Evolutionary conservation across 2,888 invertebrate genomes (phyloP).

Genomic region (Cosmopolites sordidus): DNA sequence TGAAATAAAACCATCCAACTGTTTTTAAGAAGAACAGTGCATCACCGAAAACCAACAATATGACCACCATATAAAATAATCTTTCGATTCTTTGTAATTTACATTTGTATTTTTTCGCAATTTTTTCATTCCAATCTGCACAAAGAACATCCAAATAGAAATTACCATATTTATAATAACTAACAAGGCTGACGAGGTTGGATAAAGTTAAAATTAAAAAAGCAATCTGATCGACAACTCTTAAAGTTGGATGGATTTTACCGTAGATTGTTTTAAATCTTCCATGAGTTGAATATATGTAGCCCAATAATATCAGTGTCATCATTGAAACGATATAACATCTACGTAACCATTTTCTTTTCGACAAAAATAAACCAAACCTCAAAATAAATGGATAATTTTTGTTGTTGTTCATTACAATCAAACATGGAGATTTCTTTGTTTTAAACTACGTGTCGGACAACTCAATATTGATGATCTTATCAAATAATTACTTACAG

Average conservation of each 20-base stretch:
- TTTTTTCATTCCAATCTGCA: not conserved
- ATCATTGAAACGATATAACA: not conserved
- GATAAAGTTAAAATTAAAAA: not conserved
- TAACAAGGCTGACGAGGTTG: not conserved
- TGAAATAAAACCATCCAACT: not conserved
- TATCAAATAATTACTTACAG: too few species aligned
- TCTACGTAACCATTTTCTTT: not conserved
- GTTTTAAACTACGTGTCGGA: too few species aligned
- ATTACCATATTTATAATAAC: not conserved
- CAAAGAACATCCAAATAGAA: not conserved
- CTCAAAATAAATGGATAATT: not conserved
- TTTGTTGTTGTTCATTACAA: not conserved
- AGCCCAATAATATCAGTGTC: not conserved
- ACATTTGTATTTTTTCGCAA: not conserved
- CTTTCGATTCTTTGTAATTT: not conserved
- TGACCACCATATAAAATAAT: not conserved
- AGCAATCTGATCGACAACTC: not conserved
- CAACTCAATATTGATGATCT: too few species aligned
- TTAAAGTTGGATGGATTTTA: not conserved
- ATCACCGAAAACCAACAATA: not conserved
- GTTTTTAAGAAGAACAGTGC: not conserved
- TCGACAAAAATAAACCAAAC: not conserved
- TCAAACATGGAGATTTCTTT: too few species aligned
- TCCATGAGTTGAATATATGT: not conserved
- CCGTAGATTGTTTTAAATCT: not conserved